Base-by-base conservation (phyloP, 1,140 invertebrate species). In the Papilio glaucus region DNA sequence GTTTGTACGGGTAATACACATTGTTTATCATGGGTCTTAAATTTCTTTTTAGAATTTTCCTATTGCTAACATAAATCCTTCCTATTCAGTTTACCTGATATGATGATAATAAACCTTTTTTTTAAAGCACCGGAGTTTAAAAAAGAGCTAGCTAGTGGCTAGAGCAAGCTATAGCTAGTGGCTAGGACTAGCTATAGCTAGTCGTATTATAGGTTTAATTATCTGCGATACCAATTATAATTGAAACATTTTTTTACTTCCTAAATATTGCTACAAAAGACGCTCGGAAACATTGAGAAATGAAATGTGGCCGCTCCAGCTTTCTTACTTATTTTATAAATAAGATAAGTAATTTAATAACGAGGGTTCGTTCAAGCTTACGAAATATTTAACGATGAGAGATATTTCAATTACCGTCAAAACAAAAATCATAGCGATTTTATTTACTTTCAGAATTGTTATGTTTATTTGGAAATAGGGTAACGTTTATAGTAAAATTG, bases 251-350 rank as follows among this genome's bases (percentile, higher is more conserved):
- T 21, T 49, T 49, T 49, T n/a, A n/a, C 18, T 49, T 15, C 21
- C 6, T 21, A 49, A 49, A 49, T 21, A 8, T 49, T 49, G 8
- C 15, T 15, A 9, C 18, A 49, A 49, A 49, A 49, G 45, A 49
- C 7, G 45, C 45, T 21, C 45, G 18, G 15, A 49, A 49, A 49
- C 45, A 49, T 49, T 18, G 45, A 49, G 45, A 49, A 49, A 49
- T 21, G 45, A 49, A 49, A 49, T 49, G 45, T 49, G 7, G 45
- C 9, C 45, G 6, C 45, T 21, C 45, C 9, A 21, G 45, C 45
- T 49, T 49, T 6, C 45, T 49, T 49, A 49, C 18, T 49, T 15
- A 49, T 49, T 49, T 49, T 21, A 18, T 21, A 21, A 49, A 21
- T 21, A 49, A 21, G 15, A 49, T 18, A 49, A 21, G 21, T 49